Conservation (phyloP, 2,888 invertebrate genomes). For the Cinara cedri region DNA sequence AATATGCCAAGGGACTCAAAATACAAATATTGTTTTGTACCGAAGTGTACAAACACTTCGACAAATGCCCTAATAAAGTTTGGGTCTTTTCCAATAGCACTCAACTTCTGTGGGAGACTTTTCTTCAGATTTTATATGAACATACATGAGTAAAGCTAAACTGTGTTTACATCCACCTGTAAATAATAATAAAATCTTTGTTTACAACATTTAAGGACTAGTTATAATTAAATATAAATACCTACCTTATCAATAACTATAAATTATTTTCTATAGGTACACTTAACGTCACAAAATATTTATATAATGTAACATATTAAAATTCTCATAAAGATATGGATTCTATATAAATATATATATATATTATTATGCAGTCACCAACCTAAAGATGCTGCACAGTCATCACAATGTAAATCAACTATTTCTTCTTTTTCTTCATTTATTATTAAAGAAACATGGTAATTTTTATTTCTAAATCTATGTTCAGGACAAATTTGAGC, state of each 20-base stretch:
- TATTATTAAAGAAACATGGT: conserved; percentile 56
- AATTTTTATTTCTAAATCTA: conserved; percentile 58
- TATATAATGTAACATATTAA: background rate
- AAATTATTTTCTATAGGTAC: no score
- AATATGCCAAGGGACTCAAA: conserved; percentile 16
- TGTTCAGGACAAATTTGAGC: conserved; percentile 59
- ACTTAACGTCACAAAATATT: no score
- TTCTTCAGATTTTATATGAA: conserved; percentile 59
- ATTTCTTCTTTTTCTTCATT: conserved; percentile 58
- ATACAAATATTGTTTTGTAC: conserved; percentile 26
- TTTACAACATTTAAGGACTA: no score
- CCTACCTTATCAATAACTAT: background rate
- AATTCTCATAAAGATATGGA: conserved; percentile 6
- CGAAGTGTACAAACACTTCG: background rate
- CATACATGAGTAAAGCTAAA: conserved; percentile 59
- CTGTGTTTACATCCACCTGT: conserved; percentile 60
- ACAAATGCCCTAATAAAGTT: conserved; percentile 22
- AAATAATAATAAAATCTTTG: conserved; percentile 36
- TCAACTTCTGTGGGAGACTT: conserved; percentile 57
- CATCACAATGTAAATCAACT: conserved; percentile 56
- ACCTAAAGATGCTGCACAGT: conserved; percentile 59
- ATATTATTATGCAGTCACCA: conserved; percentile 15
- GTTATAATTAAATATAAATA: conserved; percentile 20
- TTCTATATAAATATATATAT: background rate
- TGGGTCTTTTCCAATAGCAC: conserved; percentile 58